Base-by-base conservation (phyloP, 2,113 vertebrate species). In the Dromas ardeola region DNA sequence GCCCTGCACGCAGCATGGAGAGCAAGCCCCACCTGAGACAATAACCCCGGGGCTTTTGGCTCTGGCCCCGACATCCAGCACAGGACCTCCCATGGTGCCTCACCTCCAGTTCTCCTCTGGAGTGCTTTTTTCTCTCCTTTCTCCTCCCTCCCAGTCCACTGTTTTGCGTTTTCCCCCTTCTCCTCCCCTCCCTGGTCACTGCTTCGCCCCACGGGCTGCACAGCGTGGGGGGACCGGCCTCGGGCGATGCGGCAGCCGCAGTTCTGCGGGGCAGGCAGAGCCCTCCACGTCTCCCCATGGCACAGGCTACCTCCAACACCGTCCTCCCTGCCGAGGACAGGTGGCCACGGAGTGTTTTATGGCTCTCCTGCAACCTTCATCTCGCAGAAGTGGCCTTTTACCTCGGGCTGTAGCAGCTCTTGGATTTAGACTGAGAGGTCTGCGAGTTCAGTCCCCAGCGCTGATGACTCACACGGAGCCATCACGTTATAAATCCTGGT, bases 171-270 rank as follows among this genome's bases (percentile, higher is more conserved):
- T 4, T 10, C 7, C 38, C 7, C 16, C 19, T 43, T 15, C 32
- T 56, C 43, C 63, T 67, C 23, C 14, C 14, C 27, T 77, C 22
- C 50, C 3, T n/a, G 1, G 14, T 15, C 34, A 0, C 49, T 29
- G 40, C 6, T 66, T 11, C n/a, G 22, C 29, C 47, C 50, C 22
- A 6, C 1, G 7, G 8, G 61, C 42, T 65, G n/a, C 55, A 22
- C 29, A 47, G 20, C 7, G 2, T 34, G 13, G 10, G 29, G 29
- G 53, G 5, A 47, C 8, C 0, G 1, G 14, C 18, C 55, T 1
- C 0, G 0, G 26, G 47, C 0, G 0, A 15, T 5, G 34, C 1
- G 3, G 52, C 34, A 4, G 9, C 26, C 1, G 1, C 45, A 10
- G 38, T 2, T 22, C 13, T 34, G 27, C 42, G 19, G 58, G 62